These are phyloP conservation scores for Macrotus californicus DNA, from an alignment of 2,113 vertebrate genomes.

Conservation along the genomic window DNA sequence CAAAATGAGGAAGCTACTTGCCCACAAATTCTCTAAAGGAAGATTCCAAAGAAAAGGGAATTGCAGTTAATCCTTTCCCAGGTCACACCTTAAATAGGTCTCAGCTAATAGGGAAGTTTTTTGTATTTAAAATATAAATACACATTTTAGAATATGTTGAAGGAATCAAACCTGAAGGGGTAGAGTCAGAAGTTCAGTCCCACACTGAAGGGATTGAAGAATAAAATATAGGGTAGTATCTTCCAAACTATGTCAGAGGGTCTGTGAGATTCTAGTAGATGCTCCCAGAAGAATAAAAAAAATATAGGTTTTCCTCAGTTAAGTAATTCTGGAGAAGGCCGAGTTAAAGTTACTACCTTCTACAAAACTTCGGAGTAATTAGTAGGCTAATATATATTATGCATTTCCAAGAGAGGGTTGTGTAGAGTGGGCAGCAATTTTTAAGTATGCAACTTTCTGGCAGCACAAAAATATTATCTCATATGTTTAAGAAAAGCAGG, in stretches of 20 bases:
- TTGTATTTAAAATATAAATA: conserved; percentile 47
- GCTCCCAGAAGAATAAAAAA: background rate
- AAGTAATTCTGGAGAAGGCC: background rate
- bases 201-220: background rate
- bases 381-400: background rate
- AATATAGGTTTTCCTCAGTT: background rate
- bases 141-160: background rate
- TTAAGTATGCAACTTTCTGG: background rate
- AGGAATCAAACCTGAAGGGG: background rate
- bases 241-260: background rate
- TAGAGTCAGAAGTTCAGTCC: background rate
- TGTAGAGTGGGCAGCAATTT: background rate
- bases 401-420: background rate
- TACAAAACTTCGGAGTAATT: background rate
- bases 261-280: background rate
- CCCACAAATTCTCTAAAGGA: conserved; percentile 62
- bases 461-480: background rate
- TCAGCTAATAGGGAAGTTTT: conserved; percentile 51
- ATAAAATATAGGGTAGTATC: background rate
- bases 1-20: conserved; percentile 60
- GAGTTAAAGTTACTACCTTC: background rate
- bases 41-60: conserved; percentile 67
- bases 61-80: conserved; percentile 67
- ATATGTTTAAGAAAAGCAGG: background rate
- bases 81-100: conserved; percentile 64